Conservation (phyloP, 1,140 invertebrate species). For the Achroia grisella region DNA sequence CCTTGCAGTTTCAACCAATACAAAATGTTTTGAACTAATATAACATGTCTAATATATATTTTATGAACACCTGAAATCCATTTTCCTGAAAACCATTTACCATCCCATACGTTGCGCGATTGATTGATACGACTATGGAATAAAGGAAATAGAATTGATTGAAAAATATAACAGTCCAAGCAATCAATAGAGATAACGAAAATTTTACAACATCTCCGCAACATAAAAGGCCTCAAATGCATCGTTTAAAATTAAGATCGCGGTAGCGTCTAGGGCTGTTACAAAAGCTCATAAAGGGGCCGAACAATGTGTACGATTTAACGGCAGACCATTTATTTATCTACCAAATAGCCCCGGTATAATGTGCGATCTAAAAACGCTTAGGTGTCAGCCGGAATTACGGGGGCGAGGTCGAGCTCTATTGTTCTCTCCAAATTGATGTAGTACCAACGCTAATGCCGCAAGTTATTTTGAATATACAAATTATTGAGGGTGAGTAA, state of each 20-base stretch:
- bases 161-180: too few species aligned
- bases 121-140: too few species aligned
- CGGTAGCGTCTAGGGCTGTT: not conserved
- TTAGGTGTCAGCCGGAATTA: conserved; percentile 6
- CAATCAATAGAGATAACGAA: too few species aligned
- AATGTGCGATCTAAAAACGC: conserved; percentile 7
- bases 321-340: conserved; percentile 7
- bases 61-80: too few species aligned
- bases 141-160: too few species aligned
- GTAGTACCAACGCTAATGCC: not conserved
- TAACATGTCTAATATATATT: too few species aligned
- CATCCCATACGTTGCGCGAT: too few species aligned
- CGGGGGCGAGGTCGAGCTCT: not conserved
- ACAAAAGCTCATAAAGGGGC: conserved; percentile 1
- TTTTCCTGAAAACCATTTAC: too few species aligned
- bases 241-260: conserved; percentile 3
- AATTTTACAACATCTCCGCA: not conserved
- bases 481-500: too few species aligned
- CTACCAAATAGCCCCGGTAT: conserved; percentile 1
- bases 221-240: not conserved
- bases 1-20: too few species aligned
- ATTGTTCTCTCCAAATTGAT: conserved; percentile 4
- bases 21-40: too few species aligned
- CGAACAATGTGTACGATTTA: conserved; percentile 3
- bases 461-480: too few species aligned